Percentiles rank a stretch among this genome's conserved stretches.
Evolutionary conservation across 2,888 invertebrate species (phyloP).

Genomic region (Endotricha flammealis): DNA sequence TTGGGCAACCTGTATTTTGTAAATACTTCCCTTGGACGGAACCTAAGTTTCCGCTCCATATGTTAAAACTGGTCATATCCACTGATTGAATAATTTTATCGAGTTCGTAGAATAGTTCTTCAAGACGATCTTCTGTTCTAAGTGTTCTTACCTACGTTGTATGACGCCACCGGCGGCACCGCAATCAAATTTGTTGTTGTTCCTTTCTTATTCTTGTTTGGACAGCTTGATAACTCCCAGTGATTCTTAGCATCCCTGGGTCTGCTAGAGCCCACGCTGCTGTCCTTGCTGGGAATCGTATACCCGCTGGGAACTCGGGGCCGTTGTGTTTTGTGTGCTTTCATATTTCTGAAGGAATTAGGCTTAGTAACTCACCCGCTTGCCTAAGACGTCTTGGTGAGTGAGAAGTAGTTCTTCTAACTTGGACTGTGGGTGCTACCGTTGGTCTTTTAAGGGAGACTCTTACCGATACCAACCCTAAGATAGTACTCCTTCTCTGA

Average conservation of each 20-base stretch:
- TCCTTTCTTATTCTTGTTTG: too few relatives aligned
- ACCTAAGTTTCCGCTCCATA: too few relatives aligned
- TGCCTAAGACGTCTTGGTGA: slow-evolving; percentile 3
- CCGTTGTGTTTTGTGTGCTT: background rate
- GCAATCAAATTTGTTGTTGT: too few relatives aligned
- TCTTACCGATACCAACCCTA: background rate
- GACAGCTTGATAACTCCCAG: background rate
- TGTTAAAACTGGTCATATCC: too few relatives aligned
- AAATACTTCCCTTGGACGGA: too few relatives aligned
- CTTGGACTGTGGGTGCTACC: background rate
- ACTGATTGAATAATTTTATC: too few relatives aligned
- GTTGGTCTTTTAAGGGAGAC: too few relatives aligned
- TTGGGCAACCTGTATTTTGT: too few relatives aligned
- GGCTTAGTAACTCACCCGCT: slow-evolving; percentile 1
- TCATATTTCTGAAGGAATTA: slow-evolving; percentile 4
- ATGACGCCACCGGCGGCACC: too few relatives aligned
- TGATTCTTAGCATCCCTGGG: slow-evolving; percentile 1
- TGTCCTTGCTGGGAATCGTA: slow-evolving; percentile 1
- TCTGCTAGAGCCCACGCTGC: slow-evolving; percentile 1
- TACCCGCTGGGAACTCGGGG: slow-evolving; percentile 5
- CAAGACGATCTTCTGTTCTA: too few relatives aligned
- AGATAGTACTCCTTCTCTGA: slow-evolving; percentile 4
- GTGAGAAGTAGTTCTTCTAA: slow-evolving; percentile 2
- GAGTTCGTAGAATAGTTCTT: too few relatives aligned
- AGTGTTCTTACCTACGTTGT: background rate